Percentiles rank a stretch among this genome's conserved stretches.
Evolutionary conservation across 2,113 vertebrate species (phyloP).

Genomic region (Irena cyanogastra): DNA sequence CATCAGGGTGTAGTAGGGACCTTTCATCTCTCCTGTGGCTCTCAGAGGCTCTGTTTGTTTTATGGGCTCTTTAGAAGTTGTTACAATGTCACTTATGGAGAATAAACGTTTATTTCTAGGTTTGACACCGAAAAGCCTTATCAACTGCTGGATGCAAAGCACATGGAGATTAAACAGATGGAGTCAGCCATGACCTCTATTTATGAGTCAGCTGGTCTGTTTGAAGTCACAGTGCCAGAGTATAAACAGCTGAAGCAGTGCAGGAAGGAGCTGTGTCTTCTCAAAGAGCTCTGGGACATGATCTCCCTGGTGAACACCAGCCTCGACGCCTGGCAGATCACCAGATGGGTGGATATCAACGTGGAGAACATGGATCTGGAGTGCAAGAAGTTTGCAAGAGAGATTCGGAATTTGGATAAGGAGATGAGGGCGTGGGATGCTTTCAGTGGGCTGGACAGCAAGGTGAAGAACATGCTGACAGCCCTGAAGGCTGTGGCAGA

Average conservation of each 20-base stretch:
- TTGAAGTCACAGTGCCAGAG: conserved; percentile 88
- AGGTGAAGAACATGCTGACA: conserved; percentile 82
- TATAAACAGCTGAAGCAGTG: conserved; percentile 88
- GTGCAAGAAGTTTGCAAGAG: conserved; percentile 85
- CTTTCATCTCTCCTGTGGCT: not conserved
- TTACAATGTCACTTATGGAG: not conserved
- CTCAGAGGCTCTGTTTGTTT: not conserved
- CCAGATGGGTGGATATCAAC: conserved; percentile 82
- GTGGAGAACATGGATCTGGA: conserved; percentile 91
- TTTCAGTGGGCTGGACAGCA: conserved; percentile 82
- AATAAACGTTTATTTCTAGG: conserved; percentile 66
- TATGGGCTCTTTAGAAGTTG: not conserved
- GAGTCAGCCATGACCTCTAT: conserved; percentile 83
- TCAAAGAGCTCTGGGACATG: conserved; percentile 90
- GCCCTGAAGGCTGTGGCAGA: conserved; percentile 87
- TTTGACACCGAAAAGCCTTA: conserved; percentile 80
- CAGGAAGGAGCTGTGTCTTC: conserved; percentile 77
- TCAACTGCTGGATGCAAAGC: conserved; percentile 78
- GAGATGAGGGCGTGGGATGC: conserved; percentile 87
- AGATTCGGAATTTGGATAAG: conserved; percentile 84
- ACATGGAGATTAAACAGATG: conserved; percentile 81
- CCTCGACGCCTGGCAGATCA: conserved; percentile 82
- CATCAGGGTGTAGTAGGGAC: not conserved
- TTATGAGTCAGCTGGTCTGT: conserved; percentile 82
- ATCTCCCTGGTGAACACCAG: conserved; percentile 77